phyloP scores from a whole-genome alignment of 2,113 vertebrate genomes.

The Xiphorhynchus elegans region DNA sequence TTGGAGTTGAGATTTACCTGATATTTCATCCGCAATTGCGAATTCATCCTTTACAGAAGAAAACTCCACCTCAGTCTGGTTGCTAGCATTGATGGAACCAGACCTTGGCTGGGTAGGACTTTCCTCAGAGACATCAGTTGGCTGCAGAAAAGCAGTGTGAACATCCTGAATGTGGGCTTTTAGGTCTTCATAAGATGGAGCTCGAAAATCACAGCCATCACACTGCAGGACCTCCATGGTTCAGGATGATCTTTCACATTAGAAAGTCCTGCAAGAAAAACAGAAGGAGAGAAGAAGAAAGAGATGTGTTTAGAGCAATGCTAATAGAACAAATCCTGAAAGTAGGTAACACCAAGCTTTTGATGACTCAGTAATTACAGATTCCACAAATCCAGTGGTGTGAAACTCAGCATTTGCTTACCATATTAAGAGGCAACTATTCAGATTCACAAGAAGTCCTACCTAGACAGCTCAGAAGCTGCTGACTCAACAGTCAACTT shows the following conservation, averaged over 20 bases:
- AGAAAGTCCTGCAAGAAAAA: constrained; percentile 81
- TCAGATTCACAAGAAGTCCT: not conserved
- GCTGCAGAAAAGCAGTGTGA: constrained; percentile 96
- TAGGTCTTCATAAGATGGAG: constrained; percentile 93
- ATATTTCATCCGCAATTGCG: constrained; percentile 82
- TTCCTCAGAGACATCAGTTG: constrained; percentile 89
- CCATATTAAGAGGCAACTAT: not conserved
- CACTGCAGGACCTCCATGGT: constrained; percentile 98
- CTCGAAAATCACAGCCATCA: constrained; percentile 97
- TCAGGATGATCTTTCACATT: constrained; percentile 86
- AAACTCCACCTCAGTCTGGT: constrained; percentile 87
- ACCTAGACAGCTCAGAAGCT: not conserved
- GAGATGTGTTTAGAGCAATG: not conserved
- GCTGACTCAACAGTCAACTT: not conserved
- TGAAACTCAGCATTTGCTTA: not conserved
- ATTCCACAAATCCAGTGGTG: fast-evolving
- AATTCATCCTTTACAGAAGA: constrained; percentile 88
- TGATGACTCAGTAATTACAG: not conserved
- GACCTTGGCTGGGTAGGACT: constrained; percentile 74
- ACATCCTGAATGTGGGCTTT: constrained; percentile 98
- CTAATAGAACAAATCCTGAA: not conserved
- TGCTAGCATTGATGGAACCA: constrained; percentile 81
- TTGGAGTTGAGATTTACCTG: constrained; percentile 77
- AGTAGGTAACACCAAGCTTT: not conserved
- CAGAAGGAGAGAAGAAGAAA: not conserved